Conservation (phyloP, 2,113 vertebrate species). For the Apaloderma vittatum region DNA sequence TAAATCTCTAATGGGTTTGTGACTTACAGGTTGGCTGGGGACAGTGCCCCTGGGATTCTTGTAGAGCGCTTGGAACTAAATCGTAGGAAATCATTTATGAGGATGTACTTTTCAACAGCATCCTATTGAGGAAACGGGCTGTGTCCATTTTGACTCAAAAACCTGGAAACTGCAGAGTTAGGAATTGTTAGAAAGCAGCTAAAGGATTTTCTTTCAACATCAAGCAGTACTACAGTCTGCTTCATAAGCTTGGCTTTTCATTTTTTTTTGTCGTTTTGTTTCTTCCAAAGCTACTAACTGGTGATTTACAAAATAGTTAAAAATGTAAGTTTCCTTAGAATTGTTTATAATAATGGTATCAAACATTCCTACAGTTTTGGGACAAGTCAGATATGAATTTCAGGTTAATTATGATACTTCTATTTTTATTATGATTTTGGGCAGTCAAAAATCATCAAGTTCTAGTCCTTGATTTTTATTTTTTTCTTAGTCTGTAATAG, state of each 20-base stretch:
- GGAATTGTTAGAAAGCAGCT: not conserved
- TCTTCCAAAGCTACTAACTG: not conserved
- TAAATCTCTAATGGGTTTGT: not conserved
- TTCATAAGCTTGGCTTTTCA: not conserved
- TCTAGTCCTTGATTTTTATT: not conserved
- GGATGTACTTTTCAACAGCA: not conserved
- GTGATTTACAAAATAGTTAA: not conserved
- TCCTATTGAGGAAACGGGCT: conserved; percentile 17
- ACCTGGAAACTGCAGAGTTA: not conserved
- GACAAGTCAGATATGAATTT: not conserved
- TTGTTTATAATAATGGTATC: not conserved
- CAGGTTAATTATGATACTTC: not conserved
- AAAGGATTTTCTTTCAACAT: not conserved
- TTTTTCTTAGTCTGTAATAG: not conserved
- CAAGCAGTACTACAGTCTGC: not conserved
- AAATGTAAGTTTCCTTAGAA: not conserved
- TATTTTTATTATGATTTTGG: not conserved
- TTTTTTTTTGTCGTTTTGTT: not conserved
- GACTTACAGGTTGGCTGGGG: not conserved
- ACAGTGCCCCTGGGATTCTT: not conserved
- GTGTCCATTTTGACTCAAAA: not conserved
- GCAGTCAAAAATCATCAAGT: not conserved
- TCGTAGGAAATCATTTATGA: conserved; percentile 17
- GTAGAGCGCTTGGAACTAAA: not conserved
- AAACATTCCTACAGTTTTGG: not conserved